These are phyloP conservation scores for Chymomyza costata DNA, from an alignment of 1,140 invertebrate genomes.

Conservation along the genomic window DNA sequence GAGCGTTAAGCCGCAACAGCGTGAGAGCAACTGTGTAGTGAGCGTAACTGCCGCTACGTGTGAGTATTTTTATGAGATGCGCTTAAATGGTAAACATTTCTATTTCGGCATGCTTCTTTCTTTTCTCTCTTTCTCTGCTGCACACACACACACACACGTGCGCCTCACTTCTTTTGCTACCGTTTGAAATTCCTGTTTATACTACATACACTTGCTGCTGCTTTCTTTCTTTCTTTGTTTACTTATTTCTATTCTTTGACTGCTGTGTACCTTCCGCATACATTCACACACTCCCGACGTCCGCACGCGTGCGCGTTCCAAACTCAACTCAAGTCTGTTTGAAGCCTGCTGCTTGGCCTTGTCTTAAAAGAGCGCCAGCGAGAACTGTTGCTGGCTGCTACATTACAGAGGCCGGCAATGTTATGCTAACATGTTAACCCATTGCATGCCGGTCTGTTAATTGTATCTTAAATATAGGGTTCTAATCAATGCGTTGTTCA, in stretches of 20 bases:
- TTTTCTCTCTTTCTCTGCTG: conserved; percentile 39
- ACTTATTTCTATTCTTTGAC: not conserved
- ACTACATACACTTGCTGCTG: too few species aligned
- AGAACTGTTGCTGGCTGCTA: conserved; percentile 16
- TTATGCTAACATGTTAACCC: conserved; percentile 33
- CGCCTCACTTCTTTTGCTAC: too few species aligned
- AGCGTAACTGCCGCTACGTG: too few species aligned
- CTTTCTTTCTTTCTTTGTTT: not conserved
- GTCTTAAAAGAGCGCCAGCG: too few species aligned
- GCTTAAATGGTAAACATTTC: conserved; percentile 70
- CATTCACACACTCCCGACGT: conserved; percentile 19
- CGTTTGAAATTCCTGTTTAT: too few species aligned
- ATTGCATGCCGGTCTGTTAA: conserved; percentile 20
- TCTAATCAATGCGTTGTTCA: too few species aligned
- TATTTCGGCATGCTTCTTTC: conserved; percentile 51
- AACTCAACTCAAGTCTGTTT: conserved; percentile 69
- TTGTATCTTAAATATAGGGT: too few species aligned
- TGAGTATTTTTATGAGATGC: conserved; percentile 56
- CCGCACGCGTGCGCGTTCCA: conserved; percentile 62
- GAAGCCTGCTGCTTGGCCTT: conserved; percentile 33
- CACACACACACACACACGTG: too few species aligned
- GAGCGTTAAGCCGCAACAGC: conserved; percentile 2
- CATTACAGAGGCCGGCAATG: conserved; percentile 25
- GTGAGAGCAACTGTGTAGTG: too few species aligned
- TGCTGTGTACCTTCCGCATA: conserved; percentile 1